Evolutionary conservation across 2,797 vertebrate genomes (phyloP), one percentile per base, ranked within the genome.

Genomic region (Amniataba percoides): DNA sequence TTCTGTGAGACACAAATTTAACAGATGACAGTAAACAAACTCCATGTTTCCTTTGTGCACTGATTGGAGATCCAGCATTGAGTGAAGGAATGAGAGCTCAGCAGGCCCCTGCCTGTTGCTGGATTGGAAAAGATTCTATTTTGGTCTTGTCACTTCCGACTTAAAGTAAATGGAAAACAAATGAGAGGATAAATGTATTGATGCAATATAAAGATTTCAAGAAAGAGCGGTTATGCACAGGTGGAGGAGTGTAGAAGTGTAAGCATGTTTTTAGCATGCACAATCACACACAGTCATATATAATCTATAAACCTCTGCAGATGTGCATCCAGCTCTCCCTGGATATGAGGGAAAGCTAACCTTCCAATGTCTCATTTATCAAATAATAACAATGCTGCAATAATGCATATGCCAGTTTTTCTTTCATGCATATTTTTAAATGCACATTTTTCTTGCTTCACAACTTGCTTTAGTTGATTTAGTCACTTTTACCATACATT

Each of bases 81-180:
- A 78, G 58, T 45, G 42, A 60, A 72, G 59, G 58, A 81, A 71
- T 65, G 62, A 78, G 67, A 84, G 78, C 89, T 88, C 67, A 84
- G 78, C 89, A 88, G 69, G 88, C 49, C 75, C 31, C 27, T 58
- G 75, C 87, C 23, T 88, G 89, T 77, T 55, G 53, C 76, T 62
- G 56, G 56, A 78, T 73, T 78, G 66, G 67, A 62, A 62, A 85
- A 74, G 74, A 86, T 92, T 91, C 78, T 92, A 88, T 94, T 93
- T 92, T 83, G 64, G 84, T 86, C 70, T 58, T 21, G 48, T 83
- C 55, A 84, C 65, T 71, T 84, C 9, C 48, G 31, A 75, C 69
- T 49, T 62, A 60, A 83, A 84, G 49, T 19, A 13, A 84, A 75
- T 48, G 76, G 71, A 81, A 87, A 74, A 76, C 52, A 75, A 67